Evolutionary conservation across 2,797 vertebrate genomes (phyloP).

Genomic region (Sternotherus odoratus): DNA sequence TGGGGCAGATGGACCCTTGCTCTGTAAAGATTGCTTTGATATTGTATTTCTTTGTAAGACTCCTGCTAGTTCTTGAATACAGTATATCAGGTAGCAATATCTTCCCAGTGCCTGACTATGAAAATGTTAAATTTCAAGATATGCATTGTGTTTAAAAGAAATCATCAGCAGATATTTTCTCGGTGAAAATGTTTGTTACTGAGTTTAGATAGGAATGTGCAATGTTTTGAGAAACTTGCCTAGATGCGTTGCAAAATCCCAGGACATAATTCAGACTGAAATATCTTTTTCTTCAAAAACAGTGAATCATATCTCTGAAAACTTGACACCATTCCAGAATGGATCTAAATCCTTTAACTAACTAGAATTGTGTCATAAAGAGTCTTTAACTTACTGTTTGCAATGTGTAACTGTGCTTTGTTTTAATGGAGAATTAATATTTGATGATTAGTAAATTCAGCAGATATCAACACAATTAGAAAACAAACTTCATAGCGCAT

Average conservation of each 20-base stretch:
- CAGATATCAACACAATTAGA: conserved; percentile 44
- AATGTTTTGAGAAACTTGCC: conserved; percentile 37
- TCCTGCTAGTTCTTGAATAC: not conserved
- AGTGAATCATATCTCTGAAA: conserved; percentile 39
- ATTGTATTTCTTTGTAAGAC: not conserved
- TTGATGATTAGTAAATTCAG: conserved; percentile 65
- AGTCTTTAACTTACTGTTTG: conserved; percentile 47
- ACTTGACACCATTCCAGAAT: conserved; percentile 21
- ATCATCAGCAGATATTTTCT: not conserved
- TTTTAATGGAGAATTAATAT: conserved; percentile 48
- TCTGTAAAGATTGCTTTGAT: not conserved
- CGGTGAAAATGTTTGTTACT: conserved; percentile 4
- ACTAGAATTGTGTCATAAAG: not conserved
- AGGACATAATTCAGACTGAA: conserved; percentile 25
- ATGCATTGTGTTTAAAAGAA: not conserved
- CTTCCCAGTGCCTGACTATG: not conserved
- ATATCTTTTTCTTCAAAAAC: conserved; percentile 33
- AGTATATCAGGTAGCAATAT: not conserved
- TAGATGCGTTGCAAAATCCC: conserved; percentile 45
- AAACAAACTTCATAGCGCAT: conserved; percentile 44
- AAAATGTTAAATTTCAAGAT: not conserved
- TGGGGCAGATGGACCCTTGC: not conserved
- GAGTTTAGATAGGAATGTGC: conserved; percentile 45
- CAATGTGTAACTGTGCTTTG: conserved; percentile 30
- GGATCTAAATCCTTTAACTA: conserved; percentile 42